phyloP scores from a whole-genome alignment of 1,140 invertebrate genomes.

The Mylabris phalerata region DNA sequence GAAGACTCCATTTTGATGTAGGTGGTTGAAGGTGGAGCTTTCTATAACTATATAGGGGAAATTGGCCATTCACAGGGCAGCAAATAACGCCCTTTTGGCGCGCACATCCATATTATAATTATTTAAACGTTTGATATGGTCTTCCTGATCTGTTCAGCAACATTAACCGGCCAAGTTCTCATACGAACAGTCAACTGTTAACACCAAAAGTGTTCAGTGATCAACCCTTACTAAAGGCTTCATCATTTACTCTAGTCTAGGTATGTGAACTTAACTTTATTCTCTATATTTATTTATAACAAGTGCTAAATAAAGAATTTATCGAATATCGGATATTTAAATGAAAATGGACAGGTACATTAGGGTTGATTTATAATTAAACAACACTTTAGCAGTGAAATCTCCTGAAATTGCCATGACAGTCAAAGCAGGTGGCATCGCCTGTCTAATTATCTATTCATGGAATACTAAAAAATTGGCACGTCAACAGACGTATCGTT shows the following conservation, averaged over 20 bases:
- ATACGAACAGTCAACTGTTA: conserved; percentile 3
- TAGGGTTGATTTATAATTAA: conserved; percentile 11
- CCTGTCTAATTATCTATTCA: conserved; percentile 14
- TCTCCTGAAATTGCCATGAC: background rate
- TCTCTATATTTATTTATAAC: no score
- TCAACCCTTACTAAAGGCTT: no score
- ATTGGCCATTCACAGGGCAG: conserved; percentile 17
- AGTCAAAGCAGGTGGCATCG: conserved; percentile 10
- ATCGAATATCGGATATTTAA: background rate
- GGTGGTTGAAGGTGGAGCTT: conserved; percentile 18
- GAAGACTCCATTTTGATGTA: conserved; percentile 21
- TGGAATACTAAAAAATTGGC: conserved; percentile 16
- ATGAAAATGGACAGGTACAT: conserved; percentile 3
- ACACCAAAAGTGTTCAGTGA: background rate
- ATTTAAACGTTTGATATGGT: background rate
- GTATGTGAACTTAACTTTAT: no score
- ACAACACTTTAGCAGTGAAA: conserved; percentile 4
- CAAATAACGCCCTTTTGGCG: conserved; percentile 13
- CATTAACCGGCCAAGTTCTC: conserved; percentile 1
- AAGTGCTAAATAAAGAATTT: no score
- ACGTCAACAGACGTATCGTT: conserved; percentile 16
- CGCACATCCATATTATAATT: conserved; percentile 4
- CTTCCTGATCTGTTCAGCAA: background rate
- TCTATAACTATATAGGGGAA: conserved; percentile 2
- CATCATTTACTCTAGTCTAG: no score